Conservation (phyloP, 2,888 invertebrate genomes). For the Cosmia pyralina region DNA sequence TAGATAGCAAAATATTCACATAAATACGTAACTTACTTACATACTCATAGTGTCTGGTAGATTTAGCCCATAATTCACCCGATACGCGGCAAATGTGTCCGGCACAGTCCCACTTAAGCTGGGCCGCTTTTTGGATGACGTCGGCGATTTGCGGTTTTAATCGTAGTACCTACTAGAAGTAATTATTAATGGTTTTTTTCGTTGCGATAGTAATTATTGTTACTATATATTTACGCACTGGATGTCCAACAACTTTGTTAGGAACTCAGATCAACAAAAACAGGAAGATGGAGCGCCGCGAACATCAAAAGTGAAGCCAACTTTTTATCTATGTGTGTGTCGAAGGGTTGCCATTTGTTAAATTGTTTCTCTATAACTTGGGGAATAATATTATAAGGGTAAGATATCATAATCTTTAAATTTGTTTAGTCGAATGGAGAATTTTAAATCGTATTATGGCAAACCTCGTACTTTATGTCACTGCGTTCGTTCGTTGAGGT, state of each 20-base stretch:
- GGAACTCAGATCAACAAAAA: too few species aligned
- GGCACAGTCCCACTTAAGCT: slow-evolving; percentile 30
- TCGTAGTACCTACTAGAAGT: not conserved
- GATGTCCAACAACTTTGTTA: not conserved
- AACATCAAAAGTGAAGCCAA: too few species aligned
- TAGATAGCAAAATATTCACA: not conserved
- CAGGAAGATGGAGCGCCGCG: too few species aligned
- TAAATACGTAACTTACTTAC: not conserved
- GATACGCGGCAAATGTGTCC: slow-evolving; percentile 13
- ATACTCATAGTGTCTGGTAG: not conserved
- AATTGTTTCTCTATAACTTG: too few species aligned
- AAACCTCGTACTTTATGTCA: too few species aligned
- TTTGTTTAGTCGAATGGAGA: too few species aligned
- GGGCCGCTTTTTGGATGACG: not conserved
- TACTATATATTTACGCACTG: not conserved
- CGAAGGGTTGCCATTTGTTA: too few species aligned
- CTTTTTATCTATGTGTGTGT: too few species aligned
- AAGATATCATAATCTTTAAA: too few species aligned
- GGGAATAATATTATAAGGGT: too few species aligned
- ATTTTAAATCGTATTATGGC: too few species aligned
- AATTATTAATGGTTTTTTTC: not conserved
- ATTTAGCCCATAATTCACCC: slow-evolving; percentile 14
- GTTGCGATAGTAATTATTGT: not conserved
- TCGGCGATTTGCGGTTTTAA: slow-evolving; percentile 1
- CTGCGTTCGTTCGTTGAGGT: too few species aligned